Evolutionary conservation across 2,113 vertebrate species (phyloP).

Genomic region (Apeltes quadracus): DNA sequence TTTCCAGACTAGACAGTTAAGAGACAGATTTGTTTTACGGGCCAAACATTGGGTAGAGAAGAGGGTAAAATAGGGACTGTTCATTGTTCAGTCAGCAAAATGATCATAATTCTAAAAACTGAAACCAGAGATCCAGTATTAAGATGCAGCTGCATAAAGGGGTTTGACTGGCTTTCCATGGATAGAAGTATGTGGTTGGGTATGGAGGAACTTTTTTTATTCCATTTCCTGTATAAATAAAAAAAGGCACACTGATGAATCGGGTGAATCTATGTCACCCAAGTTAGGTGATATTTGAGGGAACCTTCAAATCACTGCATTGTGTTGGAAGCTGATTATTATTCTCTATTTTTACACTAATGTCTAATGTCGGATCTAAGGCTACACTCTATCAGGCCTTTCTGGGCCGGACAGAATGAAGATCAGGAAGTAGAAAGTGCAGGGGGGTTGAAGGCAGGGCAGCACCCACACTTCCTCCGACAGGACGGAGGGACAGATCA

Average conservation of each 20-base stretch:
- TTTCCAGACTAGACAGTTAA: not conserved
- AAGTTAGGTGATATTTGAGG: not conserved
- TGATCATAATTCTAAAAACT: not conserved
- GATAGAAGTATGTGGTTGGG: not conserved
- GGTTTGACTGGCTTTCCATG: not conserved
- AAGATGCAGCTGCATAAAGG: not conserved
- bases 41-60: not conserved
- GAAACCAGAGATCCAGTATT: not conserved
- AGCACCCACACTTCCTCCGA: constrained; percentile 66
- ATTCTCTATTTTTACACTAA: not conserved
- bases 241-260: not conserved
- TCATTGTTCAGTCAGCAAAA: not conserved
- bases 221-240: not conserved
- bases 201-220: not conserved
- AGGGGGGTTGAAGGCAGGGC: constrained; percentile 51
- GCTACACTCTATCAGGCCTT: constrained; percentile 5
- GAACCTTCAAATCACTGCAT: not conserved
- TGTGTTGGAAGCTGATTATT: not conserved
- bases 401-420: constrained; percentile 51
- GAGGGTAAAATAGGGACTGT: not conserved
- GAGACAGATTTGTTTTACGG: not conserved
- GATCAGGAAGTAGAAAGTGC: constrained; percentile 77
- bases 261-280: not conserved
- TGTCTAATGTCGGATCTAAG: not conserved
- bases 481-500: constrained; percentile 66